Conservation (phyloP, 1,140 invertebrate species). For the Ctenoplectra terminalis region DNA sequence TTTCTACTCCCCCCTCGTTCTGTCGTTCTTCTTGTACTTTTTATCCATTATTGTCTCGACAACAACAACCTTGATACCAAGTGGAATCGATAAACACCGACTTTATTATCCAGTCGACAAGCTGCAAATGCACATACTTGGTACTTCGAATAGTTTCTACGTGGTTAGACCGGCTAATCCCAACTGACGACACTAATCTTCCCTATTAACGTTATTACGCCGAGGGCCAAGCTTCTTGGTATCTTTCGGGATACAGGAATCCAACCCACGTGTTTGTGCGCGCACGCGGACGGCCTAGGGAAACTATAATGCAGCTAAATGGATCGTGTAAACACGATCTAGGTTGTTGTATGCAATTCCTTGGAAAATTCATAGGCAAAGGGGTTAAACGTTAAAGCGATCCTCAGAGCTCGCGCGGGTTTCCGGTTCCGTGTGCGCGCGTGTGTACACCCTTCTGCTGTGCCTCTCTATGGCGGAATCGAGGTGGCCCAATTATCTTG, state of each 20-base stretch:
- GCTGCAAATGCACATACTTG: neutral
- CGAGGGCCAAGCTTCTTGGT: neutral
- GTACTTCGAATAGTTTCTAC: neutral
- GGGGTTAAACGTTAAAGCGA: conserved; percentile 33
- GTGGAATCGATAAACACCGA: conserved; percentile 8
- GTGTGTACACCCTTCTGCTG: conserved; percentile 1
- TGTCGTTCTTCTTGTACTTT: neutral
- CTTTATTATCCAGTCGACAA: neutral
- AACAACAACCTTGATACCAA: too few relatives aligned
- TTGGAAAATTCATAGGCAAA: conserved; percentile 55
- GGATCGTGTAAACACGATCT: conserved; percentile 49
- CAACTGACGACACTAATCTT: conserved; percentile 9
- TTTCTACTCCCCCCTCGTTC: neutral
- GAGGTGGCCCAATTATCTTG: conserved; percentile 71
- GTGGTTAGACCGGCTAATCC: neutral
- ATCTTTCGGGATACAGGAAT: neutral
- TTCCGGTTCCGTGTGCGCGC: neutral
- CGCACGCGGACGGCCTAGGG: neutral
- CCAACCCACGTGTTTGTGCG: neutral
- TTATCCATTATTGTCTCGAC: neutral
- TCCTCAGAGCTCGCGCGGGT: neutral
- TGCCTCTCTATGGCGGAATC: conserved; percentile 36
- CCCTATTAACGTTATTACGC: neutral
- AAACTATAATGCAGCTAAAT: conserved; percentile 31
- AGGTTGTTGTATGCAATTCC: conserved; percentile 43